Base-by-base conservation (phyloP, 2,888 invertebrate genomes). In the Anorthoa munda region DNA sequence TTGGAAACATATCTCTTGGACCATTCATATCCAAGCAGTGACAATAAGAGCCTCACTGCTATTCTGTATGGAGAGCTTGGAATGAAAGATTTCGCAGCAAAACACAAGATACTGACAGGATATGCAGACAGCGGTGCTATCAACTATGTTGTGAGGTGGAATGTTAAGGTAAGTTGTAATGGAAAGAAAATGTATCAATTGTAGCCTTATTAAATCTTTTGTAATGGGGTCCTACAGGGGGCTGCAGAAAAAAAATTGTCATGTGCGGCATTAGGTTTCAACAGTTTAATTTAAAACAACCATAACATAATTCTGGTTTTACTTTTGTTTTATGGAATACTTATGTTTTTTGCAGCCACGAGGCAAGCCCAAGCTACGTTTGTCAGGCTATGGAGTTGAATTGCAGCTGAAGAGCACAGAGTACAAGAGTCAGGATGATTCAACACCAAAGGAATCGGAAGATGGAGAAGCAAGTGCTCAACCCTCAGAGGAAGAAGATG, bases 391-490 rank as follows among this genome's bases (percentile, higher is more conserved):
- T 95, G 99, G 99, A 23, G 99, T 99, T 0, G 99, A 99, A 93
- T 95, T 99, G 66, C 99, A 99, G 93, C 98, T 99, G 90, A 99
- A 99, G 95, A 99, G 99, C 75, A 99, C 99, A 0, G 99, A 99
- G 93, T 99, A 99, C 92, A 99, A 99, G 96, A 99, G 99, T 72
- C 99, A 99, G 90, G 99, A 99, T 96, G 99, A 99, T 95, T 97
- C 98, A 0, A 97, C 96, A 3, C 97, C 97, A 9, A 97, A 98
- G 92, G 97, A 97, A 73, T 92, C 96, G 56, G 96, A 96, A 31
- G 95, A 93, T 48, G 96, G 96, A n/a, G 96, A 95, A 7, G 59
- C 92, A 12, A 83, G 88, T 48, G 79, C 91, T 21, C 91, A 94
- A 45, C 91, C 93, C 0, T 93, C 94, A 9, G 95, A 96, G 56